Percentiles rank a stretch among this genome's conserved stretches.
These are phyloP conservation scores for Chymomyza procnemis DNA, from an alignment of 2,888 invertebrate genomes.

Conservation along the genomic window DNA sequence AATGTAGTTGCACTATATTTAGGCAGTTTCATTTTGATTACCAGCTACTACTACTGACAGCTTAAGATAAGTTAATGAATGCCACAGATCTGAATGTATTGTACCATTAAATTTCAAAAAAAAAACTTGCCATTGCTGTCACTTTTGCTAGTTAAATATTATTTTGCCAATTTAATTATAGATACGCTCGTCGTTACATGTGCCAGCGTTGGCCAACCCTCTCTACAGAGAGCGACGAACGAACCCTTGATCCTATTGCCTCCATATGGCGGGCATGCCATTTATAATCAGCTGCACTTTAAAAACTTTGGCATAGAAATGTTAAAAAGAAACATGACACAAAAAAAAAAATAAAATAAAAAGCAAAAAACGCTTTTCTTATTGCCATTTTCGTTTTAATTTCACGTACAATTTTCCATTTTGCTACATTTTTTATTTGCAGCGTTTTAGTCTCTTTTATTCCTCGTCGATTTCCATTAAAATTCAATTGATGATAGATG, in stretches of 20 bases:
- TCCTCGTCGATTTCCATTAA: slow-evolving; percentile 74
- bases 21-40: too few species aligned
- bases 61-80: background rate
- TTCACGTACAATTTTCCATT: slow-evolving; percentile 7
- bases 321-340: too few species aligned
- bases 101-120: background rate
- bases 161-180: background rate
- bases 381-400: slow-evolving; percentile 58
- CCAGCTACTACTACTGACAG: background rate
- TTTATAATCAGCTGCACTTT: slow-evolving; percentile 55
- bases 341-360: too few species aligned
- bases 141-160: background rate
- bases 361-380: background rate
- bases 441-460: slow-evolving; percentile 72
- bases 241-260: background rate
- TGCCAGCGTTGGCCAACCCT: background rate
- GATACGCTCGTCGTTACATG: background rate
- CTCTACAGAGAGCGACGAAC: too few species aligned
- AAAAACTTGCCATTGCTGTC: background rate
- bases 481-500: slow-evolving; percentile 64
- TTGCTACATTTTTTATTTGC: slow-evolving; percentile 45
- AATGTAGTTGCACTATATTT: too few species aligned
- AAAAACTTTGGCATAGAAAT: slow-evolving; percentile 48
- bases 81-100: background rate
- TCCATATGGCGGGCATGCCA: slow-evolving; percentile 21